A percentile compares a stretch with the other conserved stretches of the same genome.
Conservation (phyloP, 2,113 vertebrate genomes). For the Neolamprologus longior region DNA sequence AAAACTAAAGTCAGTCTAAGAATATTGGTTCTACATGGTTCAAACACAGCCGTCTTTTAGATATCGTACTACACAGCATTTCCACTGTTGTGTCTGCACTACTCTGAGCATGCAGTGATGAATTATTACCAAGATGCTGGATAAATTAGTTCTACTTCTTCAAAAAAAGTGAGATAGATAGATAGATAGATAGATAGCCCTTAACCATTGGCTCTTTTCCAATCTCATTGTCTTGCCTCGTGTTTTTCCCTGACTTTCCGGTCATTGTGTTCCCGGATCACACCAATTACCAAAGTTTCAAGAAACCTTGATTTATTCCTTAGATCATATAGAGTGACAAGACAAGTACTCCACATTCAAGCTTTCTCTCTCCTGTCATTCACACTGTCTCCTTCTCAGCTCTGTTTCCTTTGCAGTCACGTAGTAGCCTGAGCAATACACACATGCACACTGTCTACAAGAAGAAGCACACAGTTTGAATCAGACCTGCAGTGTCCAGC, state of each 20-base stretch:
- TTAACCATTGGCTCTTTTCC: neutral
- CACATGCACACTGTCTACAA: neutral
- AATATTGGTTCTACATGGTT: fast-evolving
- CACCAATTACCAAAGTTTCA: neutral
- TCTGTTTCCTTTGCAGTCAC: neutral
- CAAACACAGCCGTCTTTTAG: neutral
- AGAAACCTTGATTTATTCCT: neutral
- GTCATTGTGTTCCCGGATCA: neutral
- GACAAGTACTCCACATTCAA: neutral
- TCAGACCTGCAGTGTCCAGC: neutral
- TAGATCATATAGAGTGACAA: neutral
- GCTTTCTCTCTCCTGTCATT: neutral
- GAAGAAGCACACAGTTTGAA: neutral
- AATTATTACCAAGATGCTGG: neutral
- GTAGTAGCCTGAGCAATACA: neutral
- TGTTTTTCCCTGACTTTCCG: neutral
- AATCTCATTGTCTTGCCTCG: neutral
- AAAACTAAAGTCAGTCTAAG: neutral
- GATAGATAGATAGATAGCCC: neutral
- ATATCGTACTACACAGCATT: neutral
- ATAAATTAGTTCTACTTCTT: neutral
- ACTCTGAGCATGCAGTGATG: neutral
- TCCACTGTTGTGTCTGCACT: neutral
- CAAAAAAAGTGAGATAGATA: neutral
- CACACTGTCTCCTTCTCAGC: neutral